These are phyloP conservation scores for Callithrix jacchus DNA, from an alignment of 2,113 vertebrate species.

Conservation along the genomic window DNA sequence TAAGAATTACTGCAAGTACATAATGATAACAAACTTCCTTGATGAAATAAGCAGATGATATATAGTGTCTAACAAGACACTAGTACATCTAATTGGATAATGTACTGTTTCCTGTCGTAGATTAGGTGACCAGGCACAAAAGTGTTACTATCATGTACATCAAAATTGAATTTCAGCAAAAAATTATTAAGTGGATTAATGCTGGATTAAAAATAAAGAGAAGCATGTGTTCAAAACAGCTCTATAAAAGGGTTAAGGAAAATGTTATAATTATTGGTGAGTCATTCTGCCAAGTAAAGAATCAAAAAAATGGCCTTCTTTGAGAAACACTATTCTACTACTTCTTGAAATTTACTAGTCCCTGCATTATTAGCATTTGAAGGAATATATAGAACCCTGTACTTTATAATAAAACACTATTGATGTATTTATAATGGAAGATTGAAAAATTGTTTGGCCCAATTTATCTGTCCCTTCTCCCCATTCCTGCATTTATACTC, in stretches of 20 bases:
- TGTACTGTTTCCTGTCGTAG: conserved; percentile 20
- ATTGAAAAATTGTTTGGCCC: not conserved
- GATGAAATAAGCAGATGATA: conserved; percentile 58
- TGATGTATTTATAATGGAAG: not conserved
- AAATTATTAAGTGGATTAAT: conserved; percentile 33
- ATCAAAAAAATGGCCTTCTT: not conserved
- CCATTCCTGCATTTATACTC: not conserved
- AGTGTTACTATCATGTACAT: not conserved
- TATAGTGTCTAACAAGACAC: conserved; percentile 42
- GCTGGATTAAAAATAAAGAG: conserved; percentile 24
- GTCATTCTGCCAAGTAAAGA: not conserved
- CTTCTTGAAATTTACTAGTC: not conserved
- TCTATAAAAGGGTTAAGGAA: not conserved
- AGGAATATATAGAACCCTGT: not conserved
- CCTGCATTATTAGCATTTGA: not conserved
- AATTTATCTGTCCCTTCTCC: not conserved
- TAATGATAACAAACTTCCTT: conserved; percentile 50
- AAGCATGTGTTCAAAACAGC: not conserved
- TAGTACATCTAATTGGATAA: conserved; percentile 47
- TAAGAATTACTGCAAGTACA: conserved; percentile 65
- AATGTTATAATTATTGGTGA: not conserved
- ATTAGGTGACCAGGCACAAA: conserved; percentile 1
- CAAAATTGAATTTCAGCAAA: not conserved
- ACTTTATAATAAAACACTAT: not conserved
- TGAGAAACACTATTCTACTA: not conserved